Evolutionary conservation across 2,888 invertebrate genomes (phyloP), one percentile per base, ranked within the genome.

Genomic region (Drepanosiphum platanoidis): DNA sequence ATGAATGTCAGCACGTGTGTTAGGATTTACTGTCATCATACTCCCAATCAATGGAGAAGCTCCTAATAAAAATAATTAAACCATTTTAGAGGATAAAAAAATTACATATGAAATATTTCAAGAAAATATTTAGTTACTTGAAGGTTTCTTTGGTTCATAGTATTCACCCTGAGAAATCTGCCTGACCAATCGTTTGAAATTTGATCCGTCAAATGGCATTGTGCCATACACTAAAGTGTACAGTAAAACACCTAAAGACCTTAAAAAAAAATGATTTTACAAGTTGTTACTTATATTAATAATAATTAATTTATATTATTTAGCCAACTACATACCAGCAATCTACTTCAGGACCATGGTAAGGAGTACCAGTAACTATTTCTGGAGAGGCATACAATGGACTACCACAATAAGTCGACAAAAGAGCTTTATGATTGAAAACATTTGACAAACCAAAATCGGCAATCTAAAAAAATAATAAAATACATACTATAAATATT

Each of bases 371-470:
- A 91, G 96, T 96, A 64, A 98, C 98, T 88, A 98, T 98, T 92
- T 98, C 98, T 0, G 98, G 98, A 42, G 97, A 98, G 34, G 98
- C 98, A 89, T 98, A 98, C 22, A 98, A 91, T 1, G 98, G 98
- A 87, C 97, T 97, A 32, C 98, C 98, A 90, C 98, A 98, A 90
- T 97, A 98, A 39, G 98, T 98, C 87, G 94, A 94, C 88, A 98
- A 90, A 86, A 97, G 90, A 87, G 95, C 93, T 87, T 94, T 94
- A 89, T 96, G 95, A 90, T 96, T 95, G 91, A 96, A 99, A 87
- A 98, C 97, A 90, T 99, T 99, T 83, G 98, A 98, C 86, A 99
- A 91, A 86, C 99, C 99, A 90, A 99, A 99, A 91, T 99, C 99
- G 22, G 98, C 99, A 90, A 99, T 99, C 95, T 97, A 90, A 74